Base-by-base conservation (phyloP, 2,797 vertebrate genomes). In the Graptemys geographica region DNA sequence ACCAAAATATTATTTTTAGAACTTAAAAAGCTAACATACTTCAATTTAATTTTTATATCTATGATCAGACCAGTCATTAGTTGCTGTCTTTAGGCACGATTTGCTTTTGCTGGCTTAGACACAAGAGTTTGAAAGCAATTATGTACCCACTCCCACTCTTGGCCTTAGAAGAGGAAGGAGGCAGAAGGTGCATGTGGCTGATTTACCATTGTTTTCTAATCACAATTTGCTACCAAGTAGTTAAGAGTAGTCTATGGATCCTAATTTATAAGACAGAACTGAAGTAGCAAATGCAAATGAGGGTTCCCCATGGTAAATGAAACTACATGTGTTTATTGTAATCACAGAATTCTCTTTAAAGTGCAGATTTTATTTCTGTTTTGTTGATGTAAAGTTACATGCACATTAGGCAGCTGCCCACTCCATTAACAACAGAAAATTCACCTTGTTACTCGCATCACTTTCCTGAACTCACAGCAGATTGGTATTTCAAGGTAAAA, bases 11-110 rank as follows among this genome's bases (percentile, higher is more conserved):
- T 28, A 49, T 79, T 79, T 47, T 33, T 31, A 7, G 11, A 89
- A 89, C 94, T 84, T 31, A 90, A 86, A 72, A 90, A 92, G 44
- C 31, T 93, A 83, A 52, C 53, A 47, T 83, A 49, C 31, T 83
- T 25, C 59, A 2, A 55, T 92, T 85, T 91, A 18, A 27, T 5
- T 16, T 79, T 25, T 9, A 4, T 69, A 19, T 85, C 28, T 72
- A 37, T 15, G 81, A 1, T 53, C 53, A 59, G 5, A 10, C 2
- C 25, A 44, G 6, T 79, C 41, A 81, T 4, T 59, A 88, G 81
- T 13, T 37, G n/a, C 44, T 83, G 21, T 37, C 47, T 72, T 89
- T 87, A 41, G 65, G 41, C 1, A 13, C 0, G 0, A 86, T 69
- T 93, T 91, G 15, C 19, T 90, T 44, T 52, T 56, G 3, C 69